Evolutionary conservation across 2,797 vertebrate species (phyloP), one percentile per base, ranked within the genome.

Genomic region (Antrozous pallidus): DNA sequence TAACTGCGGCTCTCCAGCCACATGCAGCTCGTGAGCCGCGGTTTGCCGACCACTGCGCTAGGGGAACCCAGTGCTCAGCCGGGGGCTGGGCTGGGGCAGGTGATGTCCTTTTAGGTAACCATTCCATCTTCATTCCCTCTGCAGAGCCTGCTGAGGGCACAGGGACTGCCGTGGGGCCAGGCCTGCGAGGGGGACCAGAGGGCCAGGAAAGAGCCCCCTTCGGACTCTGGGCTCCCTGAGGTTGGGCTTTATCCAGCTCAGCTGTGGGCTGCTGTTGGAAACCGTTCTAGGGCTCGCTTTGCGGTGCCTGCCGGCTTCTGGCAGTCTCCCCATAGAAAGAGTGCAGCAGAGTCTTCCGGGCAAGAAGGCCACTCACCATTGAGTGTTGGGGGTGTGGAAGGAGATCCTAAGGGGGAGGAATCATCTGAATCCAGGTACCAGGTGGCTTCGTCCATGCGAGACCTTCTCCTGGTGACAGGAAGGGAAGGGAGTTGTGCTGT

Each of bases 361-460:
- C 80, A 54, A 42, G 16, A 33, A 36, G 54, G 20, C 0, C 49
- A 94, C 97, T 96, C 93, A 98, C 98, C 98, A 0, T 98, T 98
- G 31, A 96, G 97, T 20, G 95, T 56, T 5, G 96, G 96, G 47
- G 97, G 95, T 31, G 96, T 83, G n/a, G 92, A 96, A 67, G 93
- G 84, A 51, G 96, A 97, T 0, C 96, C 96, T 45, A 97, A 42
- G 0, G 95, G 83, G n/a, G 97, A 94, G 0, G 95, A 96, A 22
- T 96, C 96, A 4, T 97, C 96, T 1, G 97, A 96, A 49, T 98
- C 98, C 91, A 97, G 79, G 96, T 97, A 97, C 98, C 98, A 98
- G 40, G 98, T 94, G 3, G 97, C 96, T 61, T 98, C 98, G 0
- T 98, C 98, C 42, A 96, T 94, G 14, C 97, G 97, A 16, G 97